A percentile compares a stretch with the other conserved stretches of the same genome.
These are phyloP conservation scores for Oryctes rhinoceros DNA, from an alignment of 1,140 invertebrate species.

Conservation along the genomic window DNA sequence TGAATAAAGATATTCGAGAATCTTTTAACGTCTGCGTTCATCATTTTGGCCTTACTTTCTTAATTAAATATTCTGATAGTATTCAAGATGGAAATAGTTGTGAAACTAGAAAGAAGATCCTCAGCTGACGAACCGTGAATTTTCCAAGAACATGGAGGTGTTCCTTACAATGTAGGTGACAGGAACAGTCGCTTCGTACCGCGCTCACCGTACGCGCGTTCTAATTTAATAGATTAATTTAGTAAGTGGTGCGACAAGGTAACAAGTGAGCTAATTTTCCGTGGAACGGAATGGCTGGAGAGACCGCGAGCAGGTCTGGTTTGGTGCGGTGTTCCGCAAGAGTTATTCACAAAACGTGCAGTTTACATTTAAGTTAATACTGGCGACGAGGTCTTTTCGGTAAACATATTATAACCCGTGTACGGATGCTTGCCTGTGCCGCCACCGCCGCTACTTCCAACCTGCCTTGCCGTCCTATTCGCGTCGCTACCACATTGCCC, in stretches of 20 bases:
- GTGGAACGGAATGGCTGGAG: conserved; percentile 46
- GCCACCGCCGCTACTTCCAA: not conserved
- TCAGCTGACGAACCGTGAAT: not conserved
- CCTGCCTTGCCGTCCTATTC: not conserved
- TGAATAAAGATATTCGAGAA: too few relatives aligned
- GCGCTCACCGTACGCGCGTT: conserved; percentile 48
- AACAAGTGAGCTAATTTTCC: conserved; percentile 60
- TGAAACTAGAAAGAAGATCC: not conserved
- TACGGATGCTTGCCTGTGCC: conserved; percentile 12
- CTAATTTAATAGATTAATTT: conserved; percentile 61
- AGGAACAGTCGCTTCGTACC: conserved; percentile 53
- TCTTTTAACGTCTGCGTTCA: not conserved
- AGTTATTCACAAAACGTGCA: conserved; percentile 51
- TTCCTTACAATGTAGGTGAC: conserved; percentile 55
- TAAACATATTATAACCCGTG: conserved; percentile 38
- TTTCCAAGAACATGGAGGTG: conserved; percentile 44
- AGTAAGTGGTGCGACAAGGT: conserved; percentile 59
- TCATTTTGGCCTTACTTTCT: not conserved
- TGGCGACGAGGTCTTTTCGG: conserved; percentile 34
- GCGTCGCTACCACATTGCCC: conserved; percentile 2
- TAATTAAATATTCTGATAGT: not conserved
- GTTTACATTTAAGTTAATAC: conserved; percentile 50
- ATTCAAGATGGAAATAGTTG: not conserved
- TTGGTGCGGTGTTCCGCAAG: conserved; percentile 51
- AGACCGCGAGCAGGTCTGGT: conserved; percentile 49